Evolutionary conservation across 2,888 invertebrate genomes (phyloP), one percentile per base, ranked within the genome.

Genomic region (Conus canariensis): DNA sequence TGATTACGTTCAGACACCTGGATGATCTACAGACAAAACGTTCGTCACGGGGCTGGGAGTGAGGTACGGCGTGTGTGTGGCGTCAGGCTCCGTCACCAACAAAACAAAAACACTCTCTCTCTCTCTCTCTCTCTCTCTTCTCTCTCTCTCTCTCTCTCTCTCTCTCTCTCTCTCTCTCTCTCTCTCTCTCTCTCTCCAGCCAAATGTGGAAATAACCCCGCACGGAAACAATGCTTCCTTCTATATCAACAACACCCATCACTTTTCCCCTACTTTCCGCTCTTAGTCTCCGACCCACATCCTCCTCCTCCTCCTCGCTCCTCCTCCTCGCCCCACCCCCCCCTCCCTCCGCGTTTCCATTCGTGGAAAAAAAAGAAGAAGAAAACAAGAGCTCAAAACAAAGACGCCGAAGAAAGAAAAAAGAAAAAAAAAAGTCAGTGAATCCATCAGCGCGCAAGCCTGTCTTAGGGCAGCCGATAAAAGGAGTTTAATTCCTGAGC

Each of bases 221-320:
- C 30, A 19, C 83, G 16, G 83, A 10, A 83, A 83, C 83, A 83
- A 83, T 83, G 83, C 83, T 56, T 83, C 45, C 58, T 56, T 83
- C 83, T 56, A 83, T 83, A 83, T 83, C 83, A 83, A 19, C 83
- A 83, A 56, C 83, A 56, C 83, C 10, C 19, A 45, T 83, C 83
- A 58, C 56, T 14, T 30, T 12, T 19, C 9, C 58, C 9, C 58
- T 19, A 45, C 45, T 9, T 45, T 16, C 14, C 80, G 10, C 25
- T 9, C 30, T 45, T 16, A 19, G 56, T 30, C 10, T 19, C 83
- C 10, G 12, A 64, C 60, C 10, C 60, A 64, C 60, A 64, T 16
- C 10, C 60, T 16, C 30, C 7, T 30, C 25, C 19, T 12, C 22
- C 58, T 3, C 83, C 83, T 9, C 30, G 1, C 25, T 12, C 58